phyloP scores from a whole-genome alignment of 1,140 invertebrate species.

The Zaprionus lachaisei region DNA sequence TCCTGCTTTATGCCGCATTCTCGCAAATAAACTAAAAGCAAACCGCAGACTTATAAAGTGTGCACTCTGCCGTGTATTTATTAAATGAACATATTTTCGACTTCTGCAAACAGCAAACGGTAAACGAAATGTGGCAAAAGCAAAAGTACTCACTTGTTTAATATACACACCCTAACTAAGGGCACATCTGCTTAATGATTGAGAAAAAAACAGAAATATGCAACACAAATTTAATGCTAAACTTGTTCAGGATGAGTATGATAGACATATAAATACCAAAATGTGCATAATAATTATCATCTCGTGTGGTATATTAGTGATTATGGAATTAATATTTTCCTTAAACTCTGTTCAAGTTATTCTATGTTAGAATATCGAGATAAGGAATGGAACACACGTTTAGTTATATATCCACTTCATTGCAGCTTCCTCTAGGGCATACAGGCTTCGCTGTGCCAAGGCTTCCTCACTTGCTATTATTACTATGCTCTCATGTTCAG shows the following conservation, averaged over 20 bases:
- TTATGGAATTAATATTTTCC: too few species aligned
- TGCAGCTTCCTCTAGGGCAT: background rate
- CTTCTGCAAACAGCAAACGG: slow-evolving; percentile 5
- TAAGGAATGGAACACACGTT: too few species aligned
- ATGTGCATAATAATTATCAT: too few species aligned
- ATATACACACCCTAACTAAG: slow-evolving; percentile 5
- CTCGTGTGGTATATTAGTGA: too few species aligned
- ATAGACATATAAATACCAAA: too few species aligned
- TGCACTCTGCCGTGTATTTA: background rate
- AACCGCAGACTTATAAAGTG: slow-evolving; percentile 27
- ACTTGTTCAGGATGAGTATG: too few species aligned
- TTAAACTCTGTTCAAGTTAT: too few species aligned
- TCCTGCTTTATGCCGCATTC: background rate
- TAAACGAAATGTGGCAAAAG: slow-evolving; percentile 15
- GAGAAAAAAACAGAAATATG: background rate
- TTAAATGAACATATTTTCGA: slow-evolving; percentile 28
- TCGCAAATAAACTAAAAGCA: slow-evolving; percentile 30
- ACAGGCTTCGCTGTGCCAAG: background rate
- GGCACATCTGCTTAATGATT: background rate
- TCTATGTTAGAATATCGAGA: too few species aligned
- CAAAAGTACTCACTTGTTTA: slow-evolving; percentile 22
- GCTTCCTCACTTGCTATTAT: background rate
- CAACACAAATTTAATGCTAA: too few species aligned
- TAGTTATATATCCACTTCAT: background rate
- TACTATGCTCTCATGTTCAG: slow-evolving; percentile 1